Evolutionary conservation across 1,140 invertebrate species (phyloP).

Genomic region (Trichonephila clavata): DNA sequence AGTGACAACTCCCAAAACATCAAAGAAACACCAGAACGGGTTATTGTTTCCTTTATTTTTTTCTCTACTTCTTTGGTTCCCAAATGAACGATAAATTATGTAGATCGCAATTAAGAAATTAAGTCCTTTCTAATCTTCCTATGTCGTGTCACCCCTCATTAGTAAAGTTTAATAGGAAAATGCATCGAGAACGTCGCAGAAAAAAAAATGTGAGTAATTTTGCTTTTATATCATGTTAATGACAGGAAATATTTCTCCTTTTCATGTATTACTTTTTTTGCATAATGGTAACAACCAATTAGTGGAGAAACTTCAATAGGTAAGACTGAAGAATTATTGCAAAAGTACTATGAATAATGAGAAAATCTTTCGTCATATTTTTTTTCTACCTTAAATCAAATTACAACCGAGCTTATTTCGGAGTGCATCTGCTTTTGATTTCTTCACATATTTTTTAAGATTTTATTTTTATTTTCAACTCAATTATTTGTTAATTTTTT

Average conservation of each 20-base stretch:
- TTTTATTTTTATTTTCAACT: not conserved
- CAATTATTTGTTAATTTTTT: not conserved
- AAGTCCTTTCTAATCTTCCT: conserved; percentile 47
- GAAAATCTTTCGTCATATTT: not conserved
- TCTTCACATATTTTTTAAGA: not conserved
- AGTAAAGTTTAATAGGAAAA: conserved; percentile 55
- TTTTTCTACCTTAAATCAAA: not conserved
- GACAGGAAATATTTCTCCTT: conserved; percentile 57
- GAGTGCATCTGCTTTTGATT: conserved; percentile 19
- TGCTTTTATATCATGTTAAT: conserved; percentile 64
- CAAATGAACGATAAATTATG: conserved; percentile 57
- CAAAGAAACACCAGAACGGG: conserved; percentile 52
- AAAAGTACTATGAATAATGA: not conserved
- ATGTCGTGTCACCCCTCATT: conserved; percentile 57
- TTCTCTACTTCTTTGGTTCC: not conserved
- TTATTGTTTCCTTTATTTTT: conserved; percentile 31
- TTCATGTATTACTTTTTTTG: conserved; percentile 45
- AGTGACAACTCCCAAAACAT: conserved; percentile 50
- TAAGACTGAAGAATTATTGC: not conserved
- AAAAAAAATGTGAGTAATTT: conserved; percentile 58
- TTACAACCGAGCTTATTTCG: conserved; percentile 5
- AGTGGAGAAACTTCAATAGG: conserved; percentile 26
- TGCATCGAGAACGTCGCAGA: not conserved
- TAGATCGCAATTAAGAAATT: conserved; percentile 67
- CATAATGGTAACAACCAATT: conserved; percentile 49